These are phyloP conservation scores for Ornithorhynchus anatinus DNA, from an alignment of 2,113 vertebrate genomes.

Conservation along the genomic window DNA sequence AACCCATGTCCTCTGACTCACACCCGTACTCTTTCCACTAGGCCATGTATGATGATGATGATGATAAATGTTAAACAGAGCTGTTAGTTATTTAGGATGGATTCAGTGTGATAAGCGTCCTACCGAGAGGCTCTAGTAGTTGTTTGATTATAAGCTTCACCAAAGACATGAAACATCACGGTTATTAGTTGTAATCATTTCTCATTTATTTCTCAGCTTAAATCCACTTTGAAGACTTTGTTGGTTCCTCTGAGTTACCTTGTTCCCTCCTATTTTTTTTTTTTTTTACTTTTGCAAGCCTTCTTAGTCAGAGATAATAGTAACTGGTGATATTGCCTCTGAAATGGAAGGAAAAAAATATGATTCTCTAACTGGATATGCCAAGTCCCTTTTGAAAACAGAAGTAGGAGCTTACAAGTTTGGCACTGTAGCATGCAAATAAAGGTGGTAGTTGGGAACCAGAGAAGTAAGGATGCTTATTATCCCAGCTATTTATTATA, in stretches of 20 bases:
- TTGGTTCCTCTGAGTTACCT: not conserved
- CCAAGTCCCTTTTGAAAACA: not conserved
- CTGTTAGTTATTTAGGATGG: too few species aligned
- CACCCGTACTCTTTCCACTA: too few species aligned
- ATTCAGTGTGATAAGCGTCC: too few species aligned
- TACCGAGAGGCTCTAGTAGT: too few species aligned
- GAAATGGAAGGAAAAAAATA: not conserved
- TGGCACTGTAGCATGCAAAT: not conserved
- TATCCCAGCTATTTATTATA: constrained; percentile 30
- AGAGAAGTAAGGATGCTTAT: constrained; percentile 11
- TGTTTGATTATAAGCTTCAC: too few species aligned
- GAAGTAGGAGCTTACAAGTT: not conserved
- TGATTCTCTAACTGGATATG: too few species aligned
- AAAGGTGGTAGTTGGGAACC: not conserved
- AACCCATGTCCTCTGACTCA: too few species aligned
- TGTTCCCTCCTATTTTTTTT: not conserved
- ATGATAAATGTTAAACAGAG: too few species aligned
- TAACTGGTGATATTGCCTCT: too few species aligned
- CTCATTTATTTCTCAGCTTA: not conserved
- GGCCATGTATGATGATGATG: too few species aligned
- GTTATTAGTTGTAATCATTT: not conserved
- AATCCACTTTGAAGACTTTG: not conserved
- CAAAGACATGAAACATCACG: not conserved
- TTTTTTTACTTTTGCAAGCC: too few species aligned
- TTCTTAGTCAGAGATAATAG: too few species aligned